Base-by-base conservation (phyloP, 2,888 invertebrate species). In the Cephus pygmeus region DNA sequence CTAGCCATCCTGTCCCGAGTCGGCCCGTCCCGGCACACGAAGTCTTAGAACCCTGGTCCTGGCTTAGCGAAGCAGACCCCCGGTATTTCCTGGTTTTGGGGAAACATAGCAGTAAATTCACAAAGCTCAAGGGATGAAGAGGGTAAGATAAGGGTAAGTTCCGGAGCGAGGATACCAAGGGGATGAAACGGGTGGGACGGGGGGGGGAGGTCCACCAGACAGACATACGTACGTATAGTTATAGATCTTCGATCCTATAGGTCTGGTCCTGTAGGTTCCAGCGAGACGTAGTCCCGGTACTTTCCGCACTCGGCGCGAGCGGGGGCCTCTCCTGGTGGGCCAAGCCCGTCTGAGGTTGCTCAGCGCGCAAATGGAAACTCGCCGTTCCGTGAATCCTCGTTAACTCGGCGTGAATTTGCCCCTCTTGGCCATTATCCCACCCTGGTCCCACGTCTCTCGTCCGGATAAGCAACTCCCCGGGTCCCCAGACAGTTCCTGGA, bases 31-130 rank as follows among this genome's bases (percentile, higher is more conserved):
- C 73, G 31, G 56, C 73, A 12, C 34, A 30, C n/a, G 31, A n/a
- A 78, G 81, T 79, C 77, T 78, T 77, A 73, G 69, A 77, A 76
- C 77, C 77, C 73, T 77, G 73, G 75, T 73, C 73, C 73, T 75
- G 79, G 81, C 81, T 81, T 79, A 82, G 80, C 79, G 78, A 34
- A 77, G 35, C 74, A 68, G 75, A 69, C 75, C 76, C 75, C 73
- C 73, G 82, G 81, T 85, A 82, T 85, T 85, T 83, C 82, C 81
- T 81, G 79, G 76, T 85, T 85, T 84, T 83, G 76, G 80, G 78
- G 79, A 80, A 85, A 79, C 79, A 79, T 79, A 73, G 81, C 79
- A 79, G 81, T 81, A 83, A 85, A 84, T 85, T 85, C 80, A 85
- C 83, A 79, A 84, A 81, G 79, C 83, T 81, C 79, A 79, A 77